These are phyloP conservation scores for Leucoraja ocellata DNA, from an alignment of 2,797 vertebrate species.

Conservation along the genomic window DNA sequence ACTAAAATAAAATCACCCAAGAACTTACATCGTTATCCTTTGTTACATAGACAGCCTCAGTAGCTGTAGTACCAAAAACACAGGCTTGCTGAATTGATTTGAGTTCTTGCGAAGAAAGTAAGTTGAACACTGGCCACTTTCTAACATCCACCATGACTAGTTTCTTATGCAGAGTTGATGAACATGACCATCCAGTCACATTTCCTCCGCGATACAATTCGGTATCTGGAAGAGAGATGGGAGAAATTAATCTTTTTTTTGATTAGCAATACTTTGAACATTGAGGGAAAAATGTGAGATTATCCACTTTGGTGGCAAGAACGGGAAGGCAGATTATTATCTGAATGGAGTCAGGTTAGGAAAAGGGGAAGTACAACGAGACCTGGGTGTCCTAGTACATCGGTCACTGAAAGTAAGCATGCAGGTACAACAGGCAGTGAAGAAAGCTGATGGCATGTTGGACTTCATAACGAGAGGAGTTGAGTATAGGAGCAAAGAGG, in stretches of 20 bases:
- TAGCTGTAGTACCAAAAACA: constrained; percentile 84
- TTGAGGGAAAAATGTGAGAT: background rate
- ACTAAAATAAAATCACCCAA: background rate
- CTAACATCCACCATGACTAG: constrained; percentile 83
- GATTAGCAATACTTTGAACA: background rate
- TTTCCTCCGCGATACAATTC: background rate
- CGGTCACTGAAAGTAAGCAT: too few relatives aligned
- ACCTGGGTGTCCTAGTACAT: too few relatives aligned
- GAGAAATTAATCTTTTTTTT: background rate
- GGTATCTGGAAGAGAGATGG: background rate
- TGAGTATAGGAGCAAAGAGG: too few relatives aligned
- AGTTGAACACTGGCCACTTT: constrained; percentile 89
- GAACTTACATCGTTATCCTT: constrained; percentile 77
- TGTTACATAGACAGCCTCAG: constrained; percentile 84
- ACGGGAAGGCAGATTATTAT: too few relatives aligned
- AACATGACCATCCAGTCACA: constrained; percentile 30
- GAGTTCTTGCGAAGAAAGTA: constrained; percentile 76
- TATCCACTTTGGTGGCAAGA: too few relatives aligned
- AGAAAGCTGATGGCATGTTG: too few relatives aligned
- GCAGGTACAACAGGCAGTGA: too few relatives aligned
- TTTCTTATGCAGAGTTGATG: constrained; percentile 46
- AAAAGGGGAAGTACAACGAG: too few relatives aligned
- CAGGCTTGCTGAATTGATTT: constrained; percentile 75
- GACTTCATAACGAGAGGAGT: too few relatives aligned
- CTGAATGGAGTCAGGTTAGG: too few relatives aligned